Evolutionary conservation across 2,113 vertebrate species (phyloP), one percentile per base, ranked within the genome.

Genomic region (Lepus timidus): DNA sequence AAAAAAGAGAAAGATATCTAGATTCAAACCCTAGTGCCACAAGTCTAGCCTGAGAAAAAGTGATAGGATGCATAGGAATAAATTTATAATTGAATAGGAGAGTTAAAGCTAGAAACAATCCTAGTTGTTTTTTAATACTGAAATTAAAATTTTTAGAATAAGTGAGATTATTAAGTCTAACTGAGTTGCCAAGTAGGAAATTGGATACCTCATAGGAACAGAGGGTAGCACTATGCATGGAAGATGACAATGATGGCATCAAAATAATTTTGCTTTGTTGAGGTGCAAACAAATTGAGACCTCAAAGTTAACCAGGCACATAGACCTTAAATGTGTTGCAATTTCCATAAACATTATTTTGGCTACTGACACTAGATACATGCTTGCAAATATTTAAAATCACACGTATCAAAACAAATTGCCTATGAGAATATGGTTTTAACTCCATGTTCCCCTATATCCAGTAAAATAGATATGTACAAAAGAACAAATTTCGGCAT

Each of bases 311-410:
- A 39, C 0, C 6, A 51, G 36, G 39, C 49, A 67, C 19, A 31
- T 27, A 75, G 67, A 76, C 58, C 36, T 75, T 65, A 76, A 87
- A 6, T 61, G 23, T 61, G 58, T 39, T 74, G 14, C n/a, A 84
- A 83, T 91, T 88, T 67, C 91, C 65, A 36, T 84, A 31, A 73
- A 84, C 67, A 49, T 33, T 80, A 62, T 58, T 88, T 92, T 88
- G 52, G 22, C 44, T 85, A 31, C 2, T 33, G 62, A 73, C 9
- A 52, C 23, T 49, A 68, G 39, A 78, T 2, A 61, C n/a, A 79
- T 74, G 33, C 65, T 68, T 84, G n/a, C 17, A 79, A 87, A 67
- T 27, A 88, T 29, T 75, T 93, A 80, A 74, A 84, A 75, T 68
- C 31, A 68, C 19, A n/a, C 83, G 62, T 93, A 55, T 79, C 12